These are phyloP conservation scores for Nomada fucata DNA, from an alignment of 2,888 invertebrate species.

Conservation along the genomic window DNA sequence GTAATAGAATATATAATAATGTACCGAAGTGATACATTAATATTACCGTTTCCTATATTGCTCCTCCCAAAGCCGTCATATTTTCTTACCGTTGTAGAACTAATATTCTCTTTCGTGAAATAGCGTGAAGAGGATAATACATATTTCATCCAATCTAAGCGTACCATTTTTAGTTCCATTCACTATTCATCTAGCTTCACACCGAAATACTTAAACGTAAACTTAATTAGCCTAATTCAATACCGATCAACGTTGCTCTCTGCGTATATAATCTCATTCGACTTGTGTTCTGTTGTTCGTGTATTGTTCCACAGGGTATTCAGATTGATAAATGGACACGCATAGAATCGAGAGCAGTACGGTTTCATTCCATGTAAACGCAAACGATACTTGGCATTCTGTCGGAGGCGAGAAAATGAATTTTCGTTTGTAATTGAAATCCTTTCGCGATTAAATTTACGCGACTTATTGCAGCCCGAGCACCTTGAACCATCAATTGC, in stretches of 20 bases:
- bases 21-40: too few relatives aligned
- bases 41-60: too few relatives aligned
- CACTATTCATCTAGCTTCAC: constrained; percentile 60
- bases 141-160: constrained; percentile 12
- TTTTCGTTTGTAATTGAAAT: not conserved
- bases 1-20: too few relatives aligned
- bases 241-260: constrained; percentile 65
- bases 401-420: not conserved
- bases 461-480: not conserved
- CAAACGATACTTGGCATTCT: not conserved
- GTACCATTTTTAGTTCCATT: constrained; percentile 17
- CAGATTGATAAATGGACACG: not conserved
- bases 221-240: constrained; percentile 67
- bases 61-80: too few relatives aligned
- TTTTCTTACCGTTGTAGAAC: too few relatives aligned
- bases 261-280: not conserved
- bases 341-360: not conserved
- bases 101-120: too few relatives aligned
- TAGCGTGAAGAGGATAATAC: constrained; percentile 51
- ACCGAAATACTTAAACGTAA: constrained; percentile 70
- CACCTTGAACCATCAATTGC: not conserved
- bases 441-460: not conserved
- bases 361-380: not conserved
- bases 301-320: not conserved
- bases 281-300: not conserved